Conservation (phyloP, 2,797 vertebrate genomes). For the Sebastes kiyomatsui region DNA sequence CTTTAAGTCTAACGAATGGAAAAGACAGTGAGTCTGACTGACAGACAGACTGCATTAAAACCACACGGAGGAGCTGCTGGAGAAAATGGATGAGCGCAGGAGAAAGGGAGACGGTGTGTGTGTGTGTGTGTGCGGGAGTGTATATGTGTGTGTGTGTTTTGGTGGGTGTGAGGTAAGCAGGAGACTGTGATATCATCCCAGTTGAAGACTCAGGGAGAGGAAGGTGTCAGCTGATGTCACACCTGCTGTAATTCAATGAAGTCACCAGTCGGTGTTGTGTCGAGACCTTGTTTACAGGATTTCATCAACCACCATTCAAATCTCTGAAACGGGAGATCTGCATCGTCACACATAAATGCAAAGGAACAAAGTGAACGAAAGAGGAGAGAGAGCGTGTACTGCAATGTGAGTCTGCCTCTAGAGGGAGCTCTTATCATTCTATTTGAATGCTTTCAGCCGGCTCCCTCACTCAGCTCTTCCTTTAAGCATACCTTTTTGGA, state of each 20-base stretch:
- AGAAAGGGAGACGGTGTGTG: background rate
- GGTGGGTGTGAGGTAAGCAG: background rate
- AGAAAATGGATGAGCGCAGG: conserved; percentile 24
- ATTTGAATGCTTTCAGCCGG: background rate
- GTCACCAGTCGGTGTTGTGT: background rate
- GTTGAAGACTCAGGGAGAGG: conserved; percentile 13
- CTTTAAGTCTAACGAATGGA: conserved; percentile 57
- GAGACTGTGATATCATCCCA: conserved; percentile 30
- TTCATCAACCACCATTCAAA: background rate
- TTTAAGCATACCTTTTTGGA: conserved; percentile 18
- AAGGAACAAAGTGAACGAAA: background rate
- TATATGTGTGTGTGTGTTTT: background rate
- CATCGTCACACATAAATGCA: background rate
- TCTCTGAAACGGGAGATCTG: background rate
- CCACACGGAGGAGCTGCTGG: conserved; percentile 15
- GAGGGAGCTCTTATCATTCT: conserved; percentile 73
- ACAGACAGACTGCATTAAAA: conserved; percentile 52
- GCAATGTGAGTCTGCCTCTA: conserved; percentile 37
- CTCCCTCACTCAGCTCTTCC: background rate
- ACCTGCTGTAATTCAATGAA: conserved; percentile 26
- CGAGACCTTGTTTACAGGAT: background rate
- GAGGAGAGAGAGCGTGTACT: background rate
- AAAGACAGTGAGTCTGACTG: conserved; percentile 60
- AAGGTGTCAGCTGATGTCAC: conserved; percentile 39
- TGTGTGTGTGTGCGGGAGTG: background rate